A percentile compares a stretch with the other conserved stretches of the same genome.
These are phyloP conservation scores for Exocentrus adspersus DNA, from an alignment of 2,888 invertebrate species.

Conservation along the genomic window DNA sequence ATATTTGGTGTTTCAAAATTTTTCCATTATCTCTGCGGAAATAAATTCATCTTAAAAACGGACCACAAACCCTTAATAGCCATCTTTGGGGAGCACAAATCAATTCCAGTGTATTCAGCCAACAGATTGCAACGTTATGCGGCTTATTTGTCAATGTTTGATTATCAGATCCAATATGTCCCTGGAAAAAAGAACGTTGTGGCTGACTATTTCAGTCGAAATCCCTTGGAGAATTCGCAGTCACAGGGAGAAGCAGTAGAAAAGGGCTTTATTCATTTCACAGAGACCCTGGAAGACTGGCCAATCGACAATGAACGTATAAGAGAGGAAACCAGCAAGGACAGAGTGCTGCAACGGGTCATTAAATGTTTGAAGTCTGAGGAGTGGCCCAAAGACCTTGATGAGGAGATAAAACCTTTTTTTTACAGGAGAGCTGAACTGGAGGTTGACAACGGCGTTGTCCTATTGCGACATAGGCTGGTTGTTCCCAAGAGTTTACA, in stretches of 20 bases:
- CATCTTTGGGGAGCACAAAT: too few species aligned
- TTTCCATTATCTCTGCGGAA: too few species aligned
- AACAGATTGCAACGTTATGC: too few species aligned
- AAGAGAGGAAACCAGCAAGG: neutral
- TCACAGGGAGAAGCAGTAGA: neutral
- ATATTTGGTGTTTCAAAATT: too few species aligned
- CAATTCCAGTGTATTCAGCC: too few species aligned
- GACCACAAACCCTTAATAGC: too few species aligned
- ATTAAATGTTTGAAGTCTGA: neutral
- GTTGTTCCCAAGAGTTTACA: neutral
- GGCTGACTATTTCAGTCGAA: neutral
- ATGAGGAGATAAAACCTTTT: neutral
- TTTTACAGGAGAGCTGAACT: neutral
- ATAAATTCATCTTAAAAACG: too few species aligned
- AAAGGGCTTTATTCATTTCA: neutral
- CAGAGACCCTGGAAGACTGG: neutral
- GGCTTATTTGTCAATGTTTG: too few species aligned
- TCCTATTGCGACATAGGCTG: neutral
- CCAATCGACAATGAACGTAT: neutral
- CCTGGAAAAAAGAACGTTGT: too few species aligned
- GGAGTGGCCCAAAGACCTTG: neutral
- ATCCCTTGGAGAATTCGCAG: too few species aligned
- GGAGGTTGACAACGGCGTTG: neutral
- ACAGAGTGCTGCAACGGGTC: neutral
- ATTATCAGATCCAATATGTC: too few species aligned